Evolutionary conservation across 2,113 vertebrate species (phyloP).

Genomic region (Psilopsiagon aurifrons): DNA sequence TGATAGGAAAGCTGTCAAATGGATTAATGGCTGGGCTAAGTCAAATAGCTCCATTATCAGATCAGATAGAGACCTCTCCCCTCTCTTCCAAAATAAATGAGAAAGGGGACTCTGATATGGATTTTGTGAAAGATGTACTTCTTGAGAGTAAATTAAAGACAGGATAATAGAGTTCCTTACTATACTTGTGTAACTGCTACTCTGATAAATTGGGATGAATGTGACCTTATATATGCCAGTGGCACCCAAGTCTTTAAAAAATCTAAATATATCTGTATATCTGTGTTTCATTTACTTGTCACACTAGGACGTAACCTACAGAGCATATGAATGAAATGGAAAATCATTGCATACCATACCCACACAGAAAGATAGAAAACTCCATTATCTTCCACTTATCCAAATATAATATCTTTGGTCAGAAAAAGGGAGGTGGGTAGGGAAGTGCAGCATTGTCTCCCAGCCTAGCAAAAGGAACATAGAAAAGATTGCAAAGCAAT

Average conservation of each 20-base stretch:
- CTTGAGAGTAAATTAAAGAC: slow-evolving; percentile 46
- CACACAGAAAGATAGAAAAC: background rate
- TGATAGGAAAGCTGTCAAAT: slow-evolving; percentile 59
- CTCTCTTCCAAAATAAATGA: slow-evolving; percentile 42
- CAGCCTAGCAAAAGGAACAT: background rate
- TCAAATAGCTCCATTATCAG: slow-evolving; percentile 45
- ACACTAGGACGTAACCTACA: background rate
- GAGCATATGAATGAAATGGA: slow-evolving; percentile 4
- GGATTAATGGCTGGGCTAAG: slow-evolving; percentile 47
- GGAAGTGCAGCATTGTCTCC: background rate
- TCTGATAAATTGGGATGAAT: slow-evolving; percentile 15
- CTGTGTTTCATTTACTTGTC: slow-evolving; percentile 5
- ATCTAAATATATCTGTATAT: background rate
- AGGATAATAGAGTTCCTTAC: slow-evolving; percentile 34
- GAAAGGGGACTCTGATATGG: slow-evolving; percentile 26
- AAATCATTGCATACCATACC: background rate
- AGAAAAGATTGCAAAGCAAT: background rate
- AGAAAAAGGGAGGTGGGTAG: background rate
- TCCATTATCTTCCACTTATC: background rate
- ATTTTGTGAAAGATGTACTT: slow-evolving; percentile 50
- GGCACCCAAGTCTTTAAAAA: background rate
- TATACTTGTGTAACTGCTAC: background rate
- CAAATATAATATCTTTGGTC: background rate
- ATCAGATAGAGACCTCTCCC: slow-evolving; percentile 42
- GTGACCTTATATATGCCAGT: background rate